Percentiles rank a stretch among this genome's conserved stretches.
phyloP scores from a whole-genome alignment of 2,113 vertebrate species.

The Malurus alboscapulatus region DNA sequence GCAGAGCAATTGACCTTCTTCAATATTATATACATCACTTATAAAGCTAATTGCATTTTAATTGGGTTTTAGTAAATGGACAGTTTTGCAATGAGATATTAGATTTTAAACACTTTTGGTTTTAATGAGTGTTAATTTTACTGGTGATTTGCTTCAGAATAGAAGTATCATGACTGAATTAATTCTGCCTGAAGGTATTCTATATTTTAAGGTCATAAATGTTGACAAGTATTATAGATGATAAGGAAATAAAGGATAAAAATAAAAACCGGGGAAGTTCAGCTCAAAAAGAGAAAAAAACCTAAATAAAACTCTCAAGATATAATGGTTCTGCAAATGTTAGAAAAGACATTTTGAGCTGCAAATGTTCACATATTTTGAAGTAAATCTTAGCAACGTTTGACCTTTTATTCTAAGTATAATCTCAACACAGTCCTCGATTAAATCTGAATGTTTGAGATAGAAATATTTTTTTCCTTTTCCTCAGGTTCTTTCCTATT shows the following conservation, averaged over 20 bases:
- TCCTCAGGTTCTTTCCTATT: not conserved
- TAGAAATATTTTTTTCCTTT: not conserved
- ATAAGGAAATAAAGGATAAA: not conserved
- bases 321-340: not conserved
- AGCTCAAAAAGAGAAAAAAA: not conserved
- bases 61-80: not conserved
- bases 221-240: not conserved
- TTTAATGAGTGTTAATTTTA: conserved; percentile 42
- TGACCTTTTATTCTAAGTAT: not conserved
- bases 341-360: not conserved
- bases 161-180: not conserved
- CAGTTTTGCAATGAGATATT: not conserved
- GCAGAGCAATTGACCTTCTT: conserved; percentile 39
- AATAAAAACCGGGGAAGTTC: not conserved
- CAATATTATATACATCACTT: conserved; percentile 22
- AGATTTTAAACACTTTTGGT: conserved; percentile 20
- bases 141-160: not conserved
- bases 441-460: not conserved
- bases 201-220: not conserved
- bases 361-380: not conserved
- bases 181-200: conserved; percentile 14
- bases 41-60: conserved; percentile 16
- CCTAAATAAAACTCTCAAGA: not conserved
- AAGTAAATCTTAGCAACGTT: not conserved
- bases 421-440: not conserved